Conservation (phyloP, 2,888 invertebrate species). For the Drosophila helvetica region DNA sequence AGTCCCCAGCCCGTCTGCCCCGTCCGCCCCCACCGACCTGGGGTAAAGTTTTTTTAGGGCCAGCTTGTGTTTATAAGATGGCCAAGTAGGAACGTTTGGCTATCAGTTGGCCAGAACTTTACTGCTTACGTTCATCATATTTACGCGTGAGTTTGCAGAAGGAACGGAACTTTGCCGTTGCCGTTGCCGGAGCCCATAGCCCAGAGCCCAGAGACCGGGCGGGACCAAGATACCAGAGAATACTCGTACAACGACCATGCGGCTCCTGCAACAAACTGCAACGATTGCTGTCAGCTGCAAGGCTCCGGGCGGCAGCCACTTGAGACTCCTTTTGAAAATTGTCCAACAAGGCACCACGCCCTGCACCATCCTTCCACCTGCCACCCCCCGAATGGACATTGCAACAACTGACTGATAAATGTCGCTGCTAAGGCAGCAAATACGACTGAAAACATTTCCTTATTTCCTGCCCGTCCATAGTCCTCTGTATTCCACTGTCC, state of each 20-base stretch:
- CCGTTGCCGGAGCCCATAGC: constrained; percentile 19
- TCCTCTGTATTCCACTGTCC: constrained; percentile 6
- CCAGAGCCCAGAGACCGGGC: constrained; percentile 54
- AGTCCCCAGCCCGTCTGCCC: constrained; percentile 5
- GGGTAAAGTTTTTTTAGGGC: constrained; percentile 66
- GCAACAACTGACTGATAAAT: constrained; percentile 80
- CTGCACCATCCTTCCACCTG: constrained; percentile 13
- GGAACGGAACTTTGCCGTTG: constrained; percentile 49
- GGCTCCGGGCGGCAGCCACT: constrained; percentile 58
- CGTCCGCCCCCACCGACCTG: constrained; percentile 14
- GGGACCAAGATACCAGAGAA: constrained; percentile 33
- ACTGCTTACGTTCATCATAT: constrained; percentile 80
- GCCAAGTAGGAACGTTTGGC: constrained; percentile 52
- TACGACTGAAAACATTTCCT: constrained; percentile 77
- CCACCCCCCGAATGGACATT: constrained; percentile 42
- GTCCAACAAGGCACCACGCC: constrained; percentile 62
- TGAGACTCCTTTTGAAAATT: constrained; percentile 78
- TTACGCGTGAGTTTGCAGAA: constrained; percentile 68
- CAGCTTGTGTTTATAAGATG: constrained; percentile 58
- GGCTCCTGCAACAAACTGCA: constrained; percentile 46
- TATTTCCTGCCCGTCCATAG: constrained; percentile 65
- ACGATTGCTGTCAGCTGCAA: constrained; percentile 42
- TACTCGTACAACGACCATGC: constrained; percentile 30
- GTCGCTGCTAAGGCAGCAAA: constrained; percentile 77
- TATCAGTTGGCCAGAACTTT: constrained; percentile 80